Evolutionary conservation across 2,888 invertebrate genomes (phyloP).

Genomic region (Abrostola tripartita): DNA sequence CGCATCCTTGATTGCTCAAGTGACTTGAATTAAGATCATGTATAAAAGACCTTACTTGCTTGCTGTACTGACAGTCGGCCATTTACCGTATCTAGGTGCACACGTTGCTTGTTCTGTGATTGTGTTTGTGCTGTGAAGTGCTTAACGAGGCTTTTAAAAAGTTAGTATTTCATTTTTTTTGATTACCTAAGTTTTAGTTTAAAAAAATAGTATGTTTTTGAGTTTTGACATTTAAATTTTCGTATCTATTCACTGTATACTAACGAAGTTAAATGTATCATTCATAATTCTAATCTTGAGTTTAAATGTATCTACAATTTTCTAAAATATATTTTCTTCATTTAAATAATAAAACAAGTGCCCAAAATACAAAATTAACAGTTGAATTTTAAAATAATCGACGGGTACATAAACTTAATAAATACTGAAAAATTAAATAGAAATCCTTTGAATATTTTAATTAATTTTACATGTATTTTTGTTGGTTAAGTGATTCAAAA

Average conservation of each 20-base stretch:
- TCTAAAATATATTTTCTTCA: too few species aligned
- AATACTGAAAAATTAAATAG: too few species aligned
- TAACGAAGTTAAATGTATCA: too few species aligned
- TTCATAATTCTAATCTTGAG: background rate
- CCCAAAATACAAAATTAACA: too few species aligned
- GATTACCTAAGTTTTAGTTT: slow-evolving; percentile 10
- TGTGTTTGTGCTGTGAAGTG: slow-evolving; percentile 55
- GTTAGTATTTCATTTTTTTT: slow-evolving; percentile 42
- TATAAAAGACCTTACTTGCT: slow-evolving; percentile 63
- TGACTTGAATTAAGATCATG: slow-evolving; percentile 65
- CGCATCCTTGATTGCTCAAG: slow-evolving; percentile 59
- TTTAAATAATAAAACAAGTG: too few species aligned
- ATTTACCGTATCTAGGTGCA: slow-evolving; percentile 17
- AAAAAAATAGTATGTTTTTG: background rate
- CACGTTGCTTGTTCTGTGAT: slow-evolving; percentile 44
- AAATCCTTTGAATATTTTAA: too few species aligned
- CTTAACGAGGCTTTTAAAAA: slow-evolving; percentile 39
- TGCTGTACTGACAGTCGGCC: slow-evolving; percentile 46
- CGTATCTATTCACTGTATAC: background rate
- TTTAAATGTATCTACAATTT: too few species aligned
- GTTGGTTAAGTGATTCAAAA: too few species aligned
- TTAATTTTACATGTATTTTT: too few species aligned
- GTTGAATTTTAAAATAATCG: too few species aligned
- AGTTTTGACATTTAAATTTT: background rate
- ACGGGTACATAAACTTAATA: too few species aligned